Percentiles rank a stretch among this genome's conserved stretches.
phyloP scores from a whole-genome alignment of 1,140 invertebrate species.

The Drosophila pallidifrons region DNA sequence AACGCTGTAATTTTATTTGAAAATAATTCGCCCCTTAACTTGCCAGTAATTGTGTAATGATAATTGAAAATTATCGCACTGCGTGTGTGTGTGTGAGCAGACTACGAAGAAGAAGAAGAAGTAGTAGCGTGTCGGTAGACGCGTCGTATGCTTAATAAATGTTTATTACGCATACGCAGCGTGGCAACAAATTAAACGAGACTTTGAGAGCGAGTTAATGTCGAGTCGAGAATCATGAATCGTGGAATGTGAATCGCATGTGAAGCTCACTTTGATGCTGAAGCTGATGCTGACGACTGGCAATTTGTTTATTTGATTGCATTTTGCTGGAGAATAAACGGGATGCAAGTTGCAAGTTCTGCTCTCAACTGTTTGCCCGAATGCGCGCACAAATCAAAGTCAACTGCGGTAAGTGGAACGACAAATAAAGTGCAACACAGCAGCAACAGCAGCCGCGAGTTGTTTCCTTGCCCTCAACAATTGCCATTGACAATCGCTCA shows the following conservation, averaged over 20 bases:
- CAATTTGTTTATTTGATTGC: constrained; percentile 63
- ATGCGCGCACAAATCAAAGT: constrained; percentile 56
- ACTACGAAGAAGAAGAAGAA: not conserved
- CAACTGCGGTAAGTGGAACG: constrained; percentile 57
- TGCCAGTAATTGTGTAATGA: constrained; percentile 21
- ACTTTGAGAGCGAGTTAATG: constrained; percentile 31
- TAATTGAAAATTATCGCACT: constrained; percentile 20
- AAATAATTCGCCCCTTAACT: constrained; percentile 15
- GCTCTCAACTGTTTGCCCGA: constrained; percentile 34
- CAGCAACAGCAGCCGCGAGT: constrained; percentile 1
- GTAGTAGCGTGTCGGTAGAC: not conserved
- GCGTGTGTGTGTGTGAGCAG: not conserved
- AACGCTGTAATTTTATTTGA: constrained; percentile 10
- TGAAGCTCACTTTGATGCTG: not conserved
- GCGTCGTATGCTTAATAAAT: constrained; percentile 36
- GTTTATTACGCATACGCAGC: constrained; percentile 50
- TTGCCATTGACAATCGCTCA: constrained; percentile 41
- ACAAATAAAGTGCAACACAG: constrained; percentile 50
- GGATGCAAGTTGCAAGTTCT: not conserved
- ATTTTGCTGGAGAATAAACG: constrained; percentile 18
- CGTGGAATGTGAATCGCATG: not conserved
- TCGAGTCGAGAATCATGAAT: constrained; percentile 2
- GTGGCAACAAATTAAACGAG: constrained; percentile 52
- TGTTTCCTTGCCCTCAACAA: not conserved
- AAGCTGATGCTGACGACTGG: constrained; percentile 39